A percentile compares a stretch with the other conserved stretches of the same genome.
Evolutionary conservation across 1,140 invertebrate species (phyloP).

Genomic region (Hypothenemus hampei): DNA sequence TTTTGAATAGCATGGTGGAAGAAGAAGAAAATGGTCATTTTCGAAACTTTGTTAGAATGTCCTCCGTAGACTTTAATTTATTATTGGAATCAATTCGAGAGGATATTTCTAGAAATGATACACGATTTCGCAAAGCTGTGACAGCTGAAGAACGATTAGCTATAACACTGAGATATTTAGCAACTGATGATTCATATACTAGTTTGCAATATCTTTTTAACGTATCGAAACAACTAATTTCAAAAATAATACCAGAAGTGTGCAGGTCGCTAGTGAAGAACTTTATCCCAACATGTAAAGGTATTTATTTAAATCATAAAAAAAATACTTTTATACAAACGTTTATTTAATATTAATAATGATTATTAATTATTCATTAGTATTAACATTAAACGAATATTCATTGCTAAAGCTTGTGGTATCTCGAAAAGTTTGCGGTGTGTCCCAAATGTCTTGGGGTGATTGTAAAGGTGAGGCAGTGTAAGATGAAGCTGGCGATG

Average conservation of each 20-base stretch:
- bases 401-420: no score
- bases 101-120: conserved; percentile 35
- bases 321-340: not conserved
- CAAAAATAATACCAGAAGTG: conserved; percentile 37
- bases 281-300: conserved; percentile 14
- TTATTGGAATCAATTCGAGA: conserved; percentile 29
- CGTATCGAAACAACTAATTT: conserved; percentile 39
- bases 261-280: conserved; percentile 28
- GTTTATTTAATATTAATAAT: not conserved
- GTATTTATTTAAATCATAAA: no score
- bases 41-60: conserved; percentile 32
- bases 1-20: not conserved
- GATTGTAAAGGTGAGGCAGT: not conserved
- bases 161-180: conserved; percentile 37
- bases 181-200: conserved; percentile 38
- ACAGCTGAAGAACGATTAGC: conserved; percentile 31
- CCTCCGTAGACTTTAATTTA: conserved; percentile 31
- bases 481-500: not conserved
- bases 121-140: conserved; percentile 35
- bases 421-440: no score
- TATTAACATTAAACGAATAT: conserved; percentile 1
- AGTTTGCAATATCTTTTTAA: conserved; percentile 34
- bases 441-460: not conserved
- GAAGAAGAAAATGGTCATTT: conserved; percentile 10
- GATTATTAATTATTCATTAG: not conserved